A percentile compares a stretch with the other conserved stretches of the same genome.
Conservation (phyloP, 2,113 vertebrate species). For the Albula glossodonta region DNA sequence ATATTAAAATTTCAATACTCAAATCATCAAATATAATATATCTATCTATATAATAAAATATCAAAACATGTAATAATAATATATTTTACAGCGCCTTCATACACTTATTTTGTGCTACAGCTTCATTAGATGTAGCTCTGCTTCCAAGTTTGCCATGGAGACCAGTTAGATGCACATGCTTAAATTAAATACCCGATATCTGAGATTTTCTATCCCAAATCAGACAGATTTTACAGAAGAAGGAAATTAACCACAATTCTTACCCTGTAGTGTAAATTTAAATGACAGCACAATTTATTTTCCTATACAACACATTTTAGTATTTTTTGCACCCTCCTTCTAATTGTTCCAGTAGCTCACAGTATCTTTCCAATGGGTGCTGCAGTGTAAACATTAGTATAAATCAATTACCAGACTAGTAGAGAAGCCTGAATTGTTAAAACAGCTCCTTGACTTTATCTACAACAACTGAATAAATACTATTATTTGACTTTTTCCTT, state of each 20-base stretch:
- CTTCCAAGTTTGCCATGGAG: background rate
- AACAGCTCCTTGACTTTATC: background rate
- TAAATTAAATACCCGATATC: background rate
- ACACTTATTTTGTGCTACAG: background rate
- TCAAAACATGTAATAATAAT: no score
- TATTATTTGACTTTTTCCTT: no score
- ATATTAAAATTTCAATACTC: no score
- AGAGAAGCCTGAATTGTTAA: background rate
- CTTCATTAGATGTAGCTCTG: background rate
- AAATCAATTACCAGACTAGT: background rate
- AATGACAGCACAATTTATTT: no score
- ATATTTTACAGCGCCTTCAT: no score
- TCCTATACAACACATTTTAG: background rate
- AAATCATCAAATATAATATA: no score
- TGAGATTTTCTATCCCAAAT: background rate
- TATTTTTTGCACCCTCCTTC: background rate
- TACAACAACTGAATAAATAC: background rate
- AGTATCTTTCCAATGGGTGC: background rate
- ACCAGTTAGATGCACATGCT: background rate
- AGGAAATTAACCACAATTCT: background rate
- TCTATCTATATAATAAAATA: no score
- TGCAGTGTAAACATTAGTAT: background rate
- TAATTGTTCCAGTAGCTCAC: background rate
- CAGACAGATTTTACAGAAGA: background rate
- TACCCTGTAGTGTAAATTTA: background rate